Evolutionary conservation across 92 coral and sea anemone genomes (phyloP).

Genomic region (Isaurus tuberculatus): DNA sequence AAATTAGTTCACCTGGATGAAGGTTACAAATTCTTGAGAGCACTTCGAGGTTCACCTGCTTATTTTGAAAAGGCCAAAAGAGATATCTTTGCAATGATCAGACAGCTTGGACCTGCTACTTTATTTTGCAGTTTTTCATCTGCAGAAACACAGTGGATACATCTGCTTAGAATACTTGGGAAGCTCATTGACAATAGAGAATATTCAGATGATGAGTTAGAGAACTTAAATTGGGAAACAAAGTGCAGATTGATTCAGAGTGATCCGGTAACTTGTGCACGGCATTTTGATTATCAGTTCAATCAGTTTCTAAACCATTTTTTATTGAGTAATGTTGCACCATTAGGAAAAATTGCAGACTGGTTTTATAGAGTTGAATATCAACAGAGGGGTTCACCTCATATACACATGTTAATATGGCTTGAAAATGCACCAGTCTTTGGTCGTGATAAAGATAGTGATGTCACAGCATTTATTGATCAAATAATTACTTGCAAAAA

Average conservation of each 20-base stretch:
- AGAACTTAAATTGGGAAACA: slow-evolving; percentile 66
- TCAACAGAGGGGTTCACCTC: no score
- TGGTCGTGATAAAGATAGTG: slow-evolving; percentile 17
- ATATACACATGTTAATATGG: slow-evolving; percentile 30
- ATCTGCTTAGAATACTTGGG: slow-evolving; percentile 73
- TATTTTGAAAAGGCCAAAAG: slow-evolving; percentile 6
- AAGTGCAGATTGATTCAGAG: slow-evolving; percentile 29
- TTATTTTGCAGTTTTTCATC: slow-evolving; percentile 25
- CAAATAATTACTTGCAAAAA: slow-evolving; percentile 19
- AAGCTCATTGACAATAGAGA: slow-evolving; percentile 65
- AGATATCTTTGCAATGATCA: slow-evolving; percentile 23
- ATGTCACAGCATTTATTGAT: slow-evolving; percentile 32
- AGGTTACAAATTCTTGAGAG: slow-evolving; percentile 59
- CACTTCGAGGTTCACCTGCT: slow-evolving; percentile 46
- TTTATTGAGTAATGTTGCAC: slow-evolving; percentile 21
- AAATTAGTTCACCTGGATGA: slow-evolving; percentile 57
- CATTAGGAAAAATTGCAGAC: slow-evolving; percentile 36
- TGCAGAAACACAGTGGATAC: slow-evolving; percentile 66
- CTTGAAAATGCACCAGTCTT: slow-evolving; percentile 22
- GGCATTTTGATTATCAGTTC: slow-evolving; percentile 45
- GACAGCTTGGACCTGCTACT: slow-evolving; percentile 13
- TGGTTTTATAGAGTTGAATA: no score
- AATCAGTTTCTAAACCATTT: slow-evolving; percentile 19
- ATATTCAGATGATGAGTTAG: slow-evolving; percentile 53
- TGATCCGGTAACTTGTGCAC: slow-evolving; percentile 18